Percentiles rank a stretch among this genome's conserved stretches.
Conservation (phyloP, 64 coral and sea anemone species). For the Actinia tenebrosa region DNA sequence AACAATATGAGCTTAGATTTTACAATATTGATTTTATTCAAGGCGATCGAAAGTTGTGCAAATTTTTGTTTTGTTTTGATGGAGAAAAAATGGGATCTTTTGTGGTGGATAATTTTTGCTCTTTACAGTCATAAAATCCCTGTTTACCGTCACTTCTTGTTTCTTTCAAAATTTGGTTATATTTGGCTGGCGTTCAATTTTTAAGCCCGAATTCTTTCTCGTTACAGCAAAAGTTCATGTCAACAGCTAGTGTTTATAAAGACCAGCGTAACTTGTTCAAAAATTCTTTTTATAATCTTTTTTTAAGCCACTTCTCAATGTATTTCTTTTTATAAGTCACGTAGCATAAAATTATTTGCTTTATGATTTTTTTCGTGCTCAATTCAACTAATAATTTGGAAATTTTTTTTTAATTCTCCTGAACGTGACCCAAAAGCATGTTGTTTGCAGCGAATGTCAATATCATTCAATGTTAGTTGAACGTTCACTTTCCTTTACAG, state of each 20-base stretch:
- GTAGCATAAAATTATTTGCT: too few relatives aligned
- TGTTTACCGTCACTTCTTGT: neutral
- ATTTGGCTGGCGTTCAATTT: neutral
- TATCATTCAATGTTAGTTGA: neutral
- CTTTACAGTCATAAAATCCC: neutral
- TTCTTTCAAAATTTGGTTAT: neutral
- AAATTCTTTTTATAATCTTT: neutral
- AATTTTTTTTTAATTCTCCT: neutral
- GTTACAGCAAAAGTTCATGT: neutral
- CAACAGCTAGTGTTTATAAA: neutral
- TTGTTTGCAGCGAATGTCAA: constrained; percentile 14
- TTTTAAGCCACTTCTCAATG: neutral
- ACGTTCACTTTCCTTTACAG: neutral
- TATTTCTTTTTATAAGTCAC: too few relatives aligned
- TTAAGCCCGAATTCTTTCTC: neutral
- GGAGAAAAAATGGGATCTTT: neutral
- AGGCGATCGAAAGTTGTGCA: neutral
- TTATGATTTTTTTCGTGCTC: neutral
- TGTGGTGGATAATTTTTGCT: neutral
- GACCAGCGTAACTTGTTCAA: neutral
- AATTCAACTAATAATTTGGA: neutral
- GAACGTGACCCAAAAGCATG: neutral
- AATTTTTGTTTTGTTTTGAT: neutral
- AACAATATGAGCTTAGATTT: neutral
- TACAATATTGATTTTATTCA: neutral